Percentiles rank a stretch among this genome's conserved stretches.
These are phyloP conservation scores for Chymomyza procnemis DNA, from an alignment of 2,888 invertebrate genomes.

Conservation along the genomic window DNA sequence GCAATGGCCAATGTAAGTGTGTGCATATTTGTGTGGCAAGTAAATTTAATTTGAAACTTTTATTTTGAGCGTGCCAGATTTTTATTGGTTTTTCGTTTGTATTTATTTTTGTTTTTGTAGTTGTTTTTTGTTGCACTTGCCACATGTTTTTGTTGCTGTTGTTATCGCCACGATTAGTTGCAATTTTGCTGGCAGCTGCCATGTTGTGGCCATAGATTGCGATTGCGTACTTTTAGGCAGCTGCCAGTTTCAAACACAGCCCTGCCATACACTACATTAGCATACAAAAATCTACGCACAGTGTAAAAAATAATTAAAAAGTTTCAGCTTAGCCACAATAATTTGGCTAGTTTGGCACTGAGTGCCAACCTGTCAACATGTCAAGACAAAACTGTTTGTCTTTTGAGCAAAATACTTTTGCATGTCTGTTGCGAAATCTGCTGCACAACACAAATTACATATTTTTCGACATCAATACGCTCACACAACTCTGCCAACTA, in stretches of 20 bases:
- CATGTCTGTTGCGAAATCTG: no score
- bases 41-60: slow-evolving; percentile 38
- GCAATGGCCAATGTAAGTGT: background rate
- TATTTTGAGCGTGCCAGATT: background rate
- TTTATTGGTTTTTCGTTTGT: background rate
- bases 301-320: slow-evolving; percentile 21
- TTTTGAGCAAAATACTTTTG: no score
- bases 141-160: background rate
- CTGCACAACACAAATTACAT: no score
- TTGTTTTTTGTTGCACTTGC: background rate
- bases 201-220: slow-evolving; percentile 16
- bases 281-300: slow-evolving; percentile 5
- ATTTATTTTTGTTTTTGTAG: background rate
- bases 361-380: no score
- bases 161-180: slow-evolving; percentile 29
- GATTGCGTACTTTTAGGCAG: slow-evolving; percentile 24
- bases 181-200: slow-evolving; percentile 2
- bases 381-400: no score
- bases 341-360: background rate
- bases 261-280: slow-evolving; percentile 4
- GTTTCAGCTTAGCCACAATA: slow-evolving; percentile 15
- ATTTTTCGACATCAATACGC: no score
- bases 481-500: no score
- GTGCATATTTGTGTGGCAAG: background rate
- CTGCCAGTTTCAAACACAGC: background rate